These are phyloP conservation scores for Theretra japonica DNA, from an alignment of 2,888 invertebrate species.

Conservation along the genomic window DNA sequence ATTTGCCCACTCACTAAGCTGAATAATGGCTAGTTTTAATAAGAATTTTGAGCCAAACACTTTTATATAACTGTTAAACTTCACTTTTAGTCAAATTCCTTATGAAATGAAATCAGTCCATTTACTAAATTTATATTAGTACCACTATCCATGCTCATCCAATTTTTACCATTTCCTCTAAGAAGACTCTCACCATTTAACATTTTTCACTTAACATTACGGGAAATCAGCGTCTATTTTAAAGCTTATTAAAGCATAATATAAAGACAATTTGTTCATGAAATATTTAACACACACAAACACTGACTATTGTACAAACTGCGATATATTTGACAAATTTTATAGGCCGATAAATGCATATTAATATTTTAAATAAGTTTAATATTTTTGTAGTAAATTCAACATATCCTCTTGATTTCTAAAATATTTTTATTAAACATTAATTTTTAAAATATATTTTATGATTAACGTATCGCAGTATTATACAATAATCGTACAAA, in stretches of 20 bases:
- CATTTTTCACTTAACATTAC: background rate
- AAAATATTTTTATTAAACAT: too few relatives aligned
- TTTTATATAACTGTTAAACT: too few relatives aligned
- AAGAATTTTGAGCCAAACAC: too few relatives aligned
- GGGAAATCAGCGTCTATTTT: background rate
- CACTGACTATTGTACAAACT: slow-evolving; percentile 17
- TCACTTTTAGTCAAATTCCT: too few relatives aligned
- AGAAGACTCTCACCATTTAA: too few relatives aligned
- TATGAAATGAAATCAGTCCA: too few relatives aligned
- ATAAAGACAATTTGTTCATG: slow-evolving; percentile 28
- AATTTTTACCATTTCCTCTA: too few relatives aligned
- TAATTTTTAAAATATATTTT: background rate
- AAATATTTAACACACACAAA: slow-evolving; percentile 32
- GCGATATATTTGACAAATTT: background rate
- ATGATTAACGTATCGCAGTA: slow-evolving; percentile 3
- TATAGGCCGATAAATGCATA: too few relatives aligned
- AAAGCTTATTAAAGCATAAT: slow-evolving; percentile 13
- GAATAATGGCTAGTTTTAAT: too few relatives aligned
- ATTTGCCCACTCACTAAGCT: too few relatives aligned
- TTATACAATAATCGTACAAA: slow-evolving; percentile 1
- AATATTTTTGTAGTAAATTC: background rate
- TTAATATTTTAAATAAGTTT: background rate
- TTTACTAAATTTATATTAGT: too few relatives aligned
- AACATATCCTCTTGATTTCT: background rate
- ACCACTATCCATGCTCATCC: too few relatives aligned